These are phyloP conservation scores for Poeciliopsis gracilis DNA, from an alignment of 2,797 vertebrate genomes.

Conservation along the genomic window DNA sequence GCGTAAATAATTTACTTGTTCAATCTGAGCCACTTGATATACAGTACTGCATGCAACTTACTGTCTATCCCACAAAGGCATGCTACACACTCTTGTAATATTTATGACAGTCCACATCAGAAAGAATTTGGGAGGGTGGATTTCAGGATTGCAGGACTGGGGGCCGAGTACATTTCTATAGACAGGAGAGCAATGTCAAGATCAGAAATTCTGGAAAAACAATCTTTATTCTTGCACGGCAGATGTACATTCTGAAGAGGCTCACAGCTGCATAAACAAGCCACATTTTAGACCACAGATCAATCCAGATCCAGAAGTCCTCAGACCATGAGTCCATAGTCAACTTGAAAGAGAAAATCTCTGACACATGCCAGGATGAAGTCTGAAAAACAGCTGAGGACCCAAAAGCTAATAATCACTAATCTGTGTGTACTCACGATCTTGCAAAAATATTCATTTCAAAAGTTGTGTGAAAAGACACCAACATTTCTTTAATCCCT, in stretches of 20 bases:
- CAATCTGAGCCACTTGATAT: background rate
- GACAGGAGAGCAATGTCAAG: background rate
- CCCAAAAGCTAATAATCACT: background rate
- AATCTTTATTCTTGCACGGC: background rate
- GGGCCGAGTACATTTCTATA: conserved; percentile 57
- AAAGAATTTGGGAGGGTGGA: conserved; percentile 69
- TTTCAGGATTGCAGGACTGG: conserved; percentile 65
- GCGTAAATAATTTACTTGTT: background rate
- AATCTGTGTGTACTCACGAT: conserved; percentile 1
- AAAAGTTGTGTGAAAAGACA: conserved; percentile 32
- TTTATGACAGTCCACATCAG: conserved; percentile 55
- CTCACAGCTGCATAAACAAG: conserved; percentile 41
- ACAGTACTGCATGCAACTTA: conserved; percentile 39
- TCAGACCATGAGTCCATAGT: conserved; percentile 68
- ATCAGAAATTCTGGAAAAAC: background rate
- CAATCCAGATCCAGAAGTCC: conserved; percentile 52
- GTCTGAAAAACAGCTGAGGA: conserved; percentile 58
- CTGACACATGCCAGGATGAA: conserved; percentile 50
- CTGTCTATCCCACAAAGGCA: conserved; percentile 52
- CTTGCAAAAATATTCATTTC: background rate
- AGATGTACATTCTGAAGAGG: conserved; percentile 55
- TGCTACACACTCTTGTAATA: conserved; percentile 35
- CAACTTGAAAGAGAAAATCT: conserved; percentile 63
- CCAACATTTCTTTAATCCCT: background rate
- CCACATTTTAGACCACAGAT: conserved; percentile 62